Evolutionary conservation across 2,797 vertebrate species (phyloP).

Genomic region (Argya squamiceps): DNA sequence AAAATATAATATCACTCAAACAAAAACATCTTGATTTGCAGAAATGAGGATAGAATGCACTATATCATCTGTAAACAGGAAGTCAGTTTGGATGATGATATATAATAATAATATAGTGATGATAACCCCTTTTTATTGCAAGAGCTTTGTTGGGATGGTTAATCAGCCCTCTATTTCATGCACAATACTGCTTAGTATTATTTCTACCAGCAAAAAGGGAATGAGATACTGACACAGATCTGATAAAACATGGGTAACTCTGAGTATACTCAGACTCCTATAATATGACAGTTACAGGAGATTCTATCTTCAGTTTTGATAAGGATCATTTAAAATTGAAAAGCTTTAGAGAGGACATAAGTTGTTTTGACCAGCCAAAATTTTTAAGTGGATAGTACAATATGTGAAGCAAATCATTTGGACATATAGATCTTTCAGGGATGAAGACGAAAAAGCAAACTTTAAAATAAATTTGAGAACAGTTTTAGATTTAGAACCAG

Average conservation of each 20-base stretch:
- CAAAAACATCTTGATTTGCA: background rate
- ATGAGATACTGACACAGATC: background rate
- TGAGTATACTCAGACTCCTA: background rate
- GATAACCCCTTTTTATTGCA: background rate
- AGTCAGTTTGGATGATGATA: background rate
- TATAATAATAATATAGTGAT: background rate
- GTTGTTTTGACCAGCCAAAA: background rate
- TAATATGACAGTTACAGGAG: background rate
- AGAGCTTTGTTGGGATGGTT: background rate
- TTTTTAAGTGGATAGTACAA: background rate
- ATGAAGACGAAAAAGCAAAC: background rate
- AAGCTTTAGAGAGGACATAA: background rate
- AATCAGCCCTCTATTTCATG: background rate
- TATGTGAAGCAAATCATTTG: background rate
- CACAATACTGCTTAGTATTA: background rate
- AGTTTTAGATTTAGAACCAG: background rate
- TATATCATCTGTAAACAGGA: background rate
- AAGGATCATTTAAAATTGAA: background rate
- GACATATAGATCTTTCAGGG: background rate
- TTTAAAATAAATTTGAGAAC: background rate
- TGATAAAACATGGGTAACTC: background rate
- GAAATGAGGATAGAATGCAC: background rate
- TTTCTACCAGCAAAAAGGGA: background rate
- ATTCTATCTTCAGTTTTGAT: background rate
- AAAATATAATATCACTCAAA: background rate